Conservation (phyloP, 1,140 invertebrate genomes). For the Epicauta chinensis region DNA sequence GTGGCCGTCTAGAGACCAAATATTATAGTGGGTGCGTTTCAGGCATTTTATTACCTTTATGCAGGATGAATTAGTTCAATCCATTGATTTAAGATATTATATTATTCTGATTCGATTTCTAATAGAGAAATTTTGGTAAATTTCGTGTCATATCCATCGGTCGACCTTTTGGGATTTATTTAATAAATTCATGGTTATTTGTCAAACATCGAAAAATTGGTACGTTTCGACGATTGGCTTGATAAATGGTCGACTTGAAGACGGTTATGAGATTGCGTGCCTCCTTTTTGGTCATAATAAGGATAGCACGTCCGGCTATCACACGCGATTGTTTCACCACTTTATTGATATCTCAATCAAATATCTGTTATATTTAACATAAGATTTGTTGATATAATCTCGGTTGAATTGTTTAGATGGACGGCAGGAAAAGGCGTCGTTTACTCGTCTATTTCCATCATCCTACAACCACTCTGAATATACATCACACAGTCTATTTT, state of each 20-base stretch:
- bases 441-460: constrained; percentile 1
- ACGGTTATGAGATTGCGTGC: constrained; percentile 14
- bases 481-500: constrained; percentile 18
- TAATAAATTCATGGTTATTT: too few relatives aligned
- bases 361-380: too few relatives aligned
- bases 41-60: background rate
- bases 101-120: constrained; percentile 3
- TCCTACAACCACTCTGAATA: background rate
- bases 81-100: constrained; percentile 9
- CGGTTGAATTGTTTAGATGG: constrained; percentile 18
- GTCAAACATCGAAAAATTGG: too few relatives aligned
- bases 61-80: background rate
- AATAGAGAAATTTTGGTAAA: constrained; percentile 6
- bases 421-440: constrained; percentile 12
- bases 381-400: constrained; percentile 2
- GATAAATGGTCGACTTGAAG: too few relatives aligned
- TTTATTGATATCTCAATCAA: constrained; percentile 21
- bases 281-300: constrained; percentile 13
- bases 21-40: background rate
- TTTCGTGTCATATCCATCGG: too few relatives aligned
- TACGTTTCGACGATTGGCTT: too few relatives aligned
- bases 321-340: constrained; percentile 20
- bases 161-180: too few relatives aligned
- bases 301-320: constrained; percentile 10
- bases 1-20: too few relatives aligned